phyloP scores from a whole-genome alignment of 2,797 vertebrate species.

The Anableps anableps region DNA sequence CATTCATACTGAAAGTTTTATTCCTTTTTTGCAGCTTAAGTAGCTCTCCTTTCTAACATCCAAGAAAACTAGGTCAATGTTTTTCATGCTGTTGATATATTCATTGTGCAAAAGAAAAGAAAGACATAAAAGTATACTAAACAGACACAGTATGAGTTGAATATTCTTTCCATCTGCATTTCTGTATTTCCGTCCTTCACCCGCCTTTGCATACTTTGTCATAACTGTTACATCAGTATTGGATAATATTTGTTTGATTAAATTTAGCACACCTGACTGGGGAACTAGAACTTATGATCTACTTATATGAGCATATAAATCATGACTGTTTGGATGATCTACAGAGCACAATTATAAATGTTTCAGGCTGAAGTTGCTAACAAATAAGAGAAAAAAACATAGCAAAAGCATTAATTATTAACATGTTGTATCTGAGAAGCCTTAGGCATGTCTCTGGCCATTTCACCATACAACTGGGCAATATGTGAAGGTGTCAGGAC shows the following conservation, averaged over 20 bases:
- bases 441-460: slow-evolving; percentile 2
- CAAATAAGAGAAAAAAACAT: background rate
- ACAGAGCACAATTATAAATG: background rate
- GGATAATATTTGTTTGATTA: background rate
- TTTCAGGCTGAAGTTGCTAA: background rate
- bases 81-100: slow-evolving; percentile 3
- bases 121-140: background rate
- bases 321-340: background rate
- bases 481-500: slow-evolving; percentile 1
- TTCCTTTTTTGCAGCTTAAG: slow-evolving; percentile 4
- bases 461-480: slow-evolving; percentile 10
- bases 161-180: background rate
- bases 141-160: background rate
- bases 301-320: background rate
- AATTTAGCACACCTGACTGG: background rate
- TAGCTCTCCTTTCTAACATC: background rate
- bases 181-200: background rate
- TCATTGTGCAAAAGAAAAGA: slow-evolving; percentile 1
- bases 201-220: background rate
- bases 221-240: background rate
- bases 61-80: background rate
- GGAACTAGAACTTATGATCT: background rate
- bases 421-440: background rate
- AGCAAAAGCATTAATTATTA: background rate
- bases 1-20: slow-evolving; percentile 5